Evolutionary conservation across 2,113 vertebrate species (phyloP).

Genomic region (Bos javanicus): DNA sequence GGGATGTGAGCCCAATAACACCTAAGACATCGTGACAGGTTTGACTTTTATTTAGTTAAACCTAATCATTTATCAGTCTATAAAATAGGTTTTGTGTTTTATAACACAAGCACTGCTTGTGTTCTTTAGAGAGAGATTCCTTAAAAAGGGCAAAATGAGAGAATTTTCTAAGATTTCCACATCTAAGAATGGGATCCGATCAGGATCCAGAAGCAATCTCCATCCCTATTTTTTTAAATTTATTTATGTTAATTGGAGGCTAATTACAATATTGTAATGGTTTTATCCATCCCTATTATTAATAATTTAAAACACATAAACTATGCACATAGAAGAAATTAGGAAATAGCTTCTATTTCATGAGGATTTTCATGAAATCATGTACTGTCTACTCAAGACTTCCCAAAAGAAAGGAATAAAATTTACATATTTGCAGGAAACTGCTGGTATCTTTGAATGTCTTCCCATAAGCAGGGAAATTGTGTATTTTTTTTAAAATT

Average conservation of each 20-base stretch:
- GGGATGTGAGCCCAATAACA: not conserved
- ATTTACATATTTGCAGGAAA: constrained; percentile 39
- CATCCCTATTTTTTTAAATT: not conserved
- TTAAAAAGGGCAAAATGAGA: not conserved
- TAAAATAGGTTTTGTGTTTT: not conserved
- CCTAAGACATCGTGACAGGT: not conserved
- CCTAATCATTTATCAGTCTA: not conserved
- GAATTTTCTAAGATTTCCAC: not conserved
- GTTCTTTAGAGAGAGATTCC: not conserved
- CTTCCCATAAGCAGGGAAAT: constrained; percentile 1
- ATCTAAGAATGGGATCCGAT: not conserved
- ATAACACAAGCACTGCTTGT: not conserved
- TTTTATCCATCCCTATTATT: not conserved
- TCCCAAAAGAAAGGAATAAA: constrained; percentile 43
- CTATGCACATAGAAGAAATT: constrained; percentile 29
- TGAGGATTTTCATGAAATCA: not conserved
- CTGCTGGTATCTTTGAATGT: constrained; percentile 37
- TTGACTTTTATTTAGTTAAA: not conserved
- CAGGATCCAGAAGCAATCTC: not conserved
- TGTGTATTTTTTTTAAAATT: not conserved
- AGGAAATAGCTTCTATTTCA: constrained; percentile 45
- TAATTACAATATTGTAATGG: too few species aligned
- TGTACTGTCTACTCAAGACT: constrained; percentile 21
- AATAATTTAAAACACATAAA: constrained; percentile 10
- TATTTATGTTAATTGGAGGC: too few species aligned